These are phyloP conservation scores for Nomada hirtipes DNA, from an alignment of 2,888 invertebrate species.

Conservation along the genomic window DNA sequence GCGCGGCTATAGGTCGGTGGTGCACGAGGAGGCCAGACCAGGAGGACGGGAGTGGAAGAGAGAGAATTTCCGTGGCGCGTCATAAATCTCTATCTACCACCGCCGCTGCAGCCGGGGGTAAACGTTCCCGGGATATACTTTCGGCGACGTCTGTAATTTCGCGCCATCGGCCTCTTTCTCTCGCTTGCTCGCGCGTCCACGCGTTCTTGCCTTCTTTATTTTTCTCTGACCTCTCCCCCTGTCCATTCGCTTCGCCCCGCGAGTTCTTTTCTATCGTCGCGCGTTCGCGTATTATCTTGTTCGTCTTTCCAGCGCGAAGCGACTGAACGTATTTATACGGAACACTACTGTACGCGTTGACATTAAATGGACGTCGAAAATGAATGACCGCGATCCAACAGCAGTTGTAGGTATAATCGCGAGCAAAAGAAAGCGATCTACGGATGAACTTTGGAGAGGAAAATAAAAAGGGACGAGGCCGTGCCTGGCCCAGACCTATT, in stretches of 20 bases:
- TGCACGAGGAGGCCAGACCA: conserved; percentile 61
- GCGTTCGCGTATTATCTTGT: neutral
- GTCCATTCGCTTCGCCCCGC: neutral
- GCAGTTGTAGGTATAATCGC: too few relatives aligned
- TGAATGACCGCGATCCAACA: too few relatives aligned
- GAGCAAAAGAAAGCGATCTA: conserved; percentile 33
- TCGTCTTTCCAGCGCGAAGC: neutral
- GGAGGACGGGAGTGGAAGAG: conserved; percentile 59
- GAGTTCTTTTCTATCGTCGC: neutral
- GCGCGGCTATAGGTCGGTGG: conserved; percentile 77
- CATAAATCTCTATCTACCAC: conserved; percentile 73
- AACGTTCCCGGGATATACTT: conserved; percentile 70
- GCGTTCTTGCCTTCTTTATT: too few relatives aligned
- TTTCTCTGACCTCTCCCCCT: neutral
- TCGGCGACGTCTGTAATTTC: conserved; percentile 73
- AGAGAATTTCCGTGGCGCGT: conserved; percentile 70
- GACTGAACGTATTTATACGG: too few relatives aligned
- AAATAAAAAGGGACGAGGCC: conserved; percentile 49
- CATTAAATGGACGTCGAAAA: neutral
- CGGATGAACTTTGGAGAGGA: conserved; percentile 48
- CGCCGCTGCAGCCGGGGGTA: conserved; percentile 49
- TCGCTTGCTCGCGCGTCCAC: neutral
- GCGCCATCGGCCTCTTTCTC: conserved; percentile 40
- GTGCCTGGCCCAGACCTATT: conserved; percentile 60
- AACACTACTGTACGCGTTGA: too few relatives aligned